Percentiles rank a stretch among this genome's conserved stretches.
Conservation (phyloP, 2,113 vertebrate species). For the Centropus bengalensis region DNA sequence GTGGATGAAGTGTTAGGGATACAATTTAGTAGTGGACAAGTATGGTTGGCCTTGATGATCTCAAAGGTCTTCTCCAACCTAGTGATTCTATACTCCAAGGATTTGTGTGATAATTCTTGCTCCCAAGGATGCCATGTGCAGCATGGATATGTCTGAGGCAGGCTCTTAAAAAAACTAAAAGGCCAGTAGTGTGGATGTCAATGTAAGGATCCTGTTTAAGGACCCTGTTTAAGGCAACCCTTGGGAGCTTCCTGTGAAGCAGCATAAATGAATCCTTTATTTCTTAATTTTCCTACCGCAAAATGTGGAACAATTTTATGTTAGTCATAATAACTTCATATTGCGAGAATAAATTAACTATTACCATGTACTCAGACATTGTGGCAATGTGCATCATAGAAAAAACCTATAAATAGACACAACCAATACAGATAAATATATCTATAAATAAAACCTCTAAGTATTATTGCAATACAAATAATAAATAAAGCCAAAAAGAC, state of each 20-base stretch:
- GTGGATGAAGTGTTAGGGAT: too few species aligned
- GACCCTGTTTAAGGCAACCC: not conserved
- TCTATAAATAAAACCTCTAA: constrained; percentile 29
- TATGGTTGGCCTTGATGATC: too few species aligned
- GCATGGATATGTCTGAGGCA: not conserved
- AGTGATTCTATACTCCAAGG: not conserved
- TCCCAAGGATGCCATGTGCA: not conserved
- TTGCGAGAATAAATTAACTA: not conserved
- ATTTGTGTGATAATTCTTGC: not conserved
- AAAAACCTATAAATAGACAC: not conserved
- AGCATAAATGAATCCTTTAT: not conserved
- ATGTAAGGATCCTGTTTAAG: not conserved
- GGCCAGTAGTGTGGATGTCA: not conserved
- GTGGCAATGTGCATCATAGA: not conserved
- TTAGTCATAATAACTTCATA: not conserved
- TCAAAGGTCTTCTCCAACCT: too few species aligned
- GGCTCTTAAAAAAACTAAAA: not conserved
- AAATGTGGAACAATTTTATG: not conserved
- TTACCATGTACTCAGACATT: not conserved
- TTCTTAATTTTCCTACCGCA: not conserved
- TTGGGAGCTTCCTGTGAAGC: not conserved
- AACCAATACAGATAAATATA: constrained; percentile 15
- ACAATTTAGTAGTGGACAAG: too few species aligned
- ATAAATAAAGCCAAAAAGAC: constrained; percentile 36
- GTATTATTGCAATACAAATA: constrained; percentile 8